Evolutionary conservation across 2,888 invertebrate genomes (phyloP).

Genomic region (Nomada fucata): DNA sequence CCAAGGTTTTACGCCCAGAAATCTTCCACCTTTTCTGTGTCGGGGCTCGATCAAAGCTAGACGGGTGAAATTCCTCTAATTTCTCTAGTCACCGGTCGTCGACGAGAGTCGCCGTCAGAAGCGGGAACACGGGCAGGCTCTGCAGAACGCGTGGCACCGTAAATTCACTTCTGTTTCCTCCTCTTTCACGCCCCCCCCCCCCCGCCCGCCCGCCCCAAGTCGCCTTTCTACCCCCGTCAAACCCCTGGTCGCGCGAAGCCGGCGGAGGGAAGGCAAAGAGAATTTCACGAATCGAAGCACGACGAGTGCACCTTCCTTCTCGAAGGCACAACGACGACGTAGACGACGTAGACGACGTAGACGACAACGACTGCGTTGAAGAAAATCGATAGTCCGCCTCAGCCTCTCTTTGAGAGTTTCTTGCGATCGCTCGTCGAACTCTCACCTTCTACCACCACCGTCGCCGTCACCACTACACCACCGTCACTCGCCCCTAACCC

Average conservation of each 20-base stretch:
- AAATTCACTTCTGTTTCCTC: slow-evolving; percentile 63
- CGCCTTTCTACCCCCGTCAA: background rate
- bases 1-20: background rate
- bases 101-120: slow-evolving; percentile 21
- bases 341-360: slow-evolving; percentile 40
- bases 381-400: slow-evolving; percentile 75
- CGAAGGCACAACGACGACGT: slow-evolving; percentile 48
- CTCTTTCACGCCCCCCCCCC: too few species aligned
- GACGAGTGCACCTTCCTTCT: slow-evolving; percentile 62
- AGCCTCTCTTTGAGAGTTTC: slow-evolving; percentile 74
- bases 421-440: slow-evolving; percentile 78
- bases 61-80: slow-evolving; percentile 57
- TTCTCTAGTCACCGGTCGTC: slow-evolving; percentile 12
- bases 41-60: background rate
- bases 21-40: background rate
- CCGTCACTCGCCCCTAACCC: slow-evolving; percentile 20
- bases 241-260: slow-evolving; percentile 15
- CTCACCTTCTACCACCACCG: slow-evolving; percentile 64
- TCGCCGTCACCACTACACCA: background rate
- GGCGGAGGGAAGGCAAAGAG: slow-evolving; percentile 59
- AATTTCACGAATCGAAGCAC: slow-evolving; percentile 70
- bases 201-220: background rate
- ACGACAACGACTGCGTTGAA: slow-evolving; percentile 50
- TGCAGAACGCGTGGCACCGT: slow-evolving; percentile 55
- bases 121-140: slow-evolving; percentile 35